Evolutionary conservation across 2,113 vertebrate species (phyloP).

Genomic region (Chloebia gouldiae): DNA sequence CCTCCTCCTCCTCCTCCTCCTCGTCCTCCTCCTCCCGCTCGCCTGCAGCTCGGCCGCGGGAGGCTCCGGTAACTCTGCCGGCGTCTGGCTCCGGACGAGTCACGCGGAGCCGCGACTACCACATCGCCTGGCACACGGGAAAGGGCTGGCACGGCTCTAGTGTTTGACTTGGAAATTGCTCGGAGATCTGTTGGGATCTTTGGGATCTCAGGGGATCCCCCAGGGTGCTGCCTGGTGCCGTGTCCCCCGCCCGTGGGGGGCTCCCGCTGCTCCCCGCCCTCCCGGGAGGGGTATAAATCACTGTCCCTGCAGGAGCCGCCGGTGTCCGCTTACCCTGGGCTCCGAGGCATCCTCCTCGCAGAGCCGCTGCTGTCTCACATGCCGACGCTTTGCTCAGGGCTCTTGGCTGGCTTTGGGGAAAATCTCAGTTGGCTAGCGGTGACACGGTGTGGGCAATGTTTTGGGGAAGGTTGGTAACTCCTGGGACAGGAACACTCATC

Average conservation of each 20-base stretch:
- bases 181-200: not conserved
- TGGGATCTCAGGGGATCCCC: fast-evolving
- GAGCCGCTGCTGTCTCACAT: not conserved
- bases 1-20: not conserved
- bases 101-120: not conserved
- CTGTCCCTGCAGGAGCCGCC: not conserved
- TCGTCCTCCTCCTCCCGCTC: not conserved
- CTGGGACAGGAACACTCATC: not conserved
- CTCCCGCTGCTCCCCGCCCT: not conserved
- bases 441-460: fast-evolving
- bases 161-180: not conserved
- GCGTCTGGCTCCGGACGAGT: not conserved
- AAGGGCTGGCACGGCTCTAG: not conserved
- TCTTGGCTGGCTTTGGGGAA: not conserved
- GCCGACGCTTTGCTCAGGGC: not conserved
- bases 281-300: not conserved
- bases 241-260: fast-evolving
- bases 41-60: not conserved
- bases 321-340: not conserved
- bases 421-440: not conserved
- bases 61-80: not conserved
- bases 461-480: not conserved
- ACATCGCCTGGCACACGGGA: not conserved
- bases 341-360: not conserved
- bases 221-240: not conserved